Evolutionary conservation across 2,113 vertebrate species (phyloP).

Genomic region (Pungitius pungitius): DNA sequence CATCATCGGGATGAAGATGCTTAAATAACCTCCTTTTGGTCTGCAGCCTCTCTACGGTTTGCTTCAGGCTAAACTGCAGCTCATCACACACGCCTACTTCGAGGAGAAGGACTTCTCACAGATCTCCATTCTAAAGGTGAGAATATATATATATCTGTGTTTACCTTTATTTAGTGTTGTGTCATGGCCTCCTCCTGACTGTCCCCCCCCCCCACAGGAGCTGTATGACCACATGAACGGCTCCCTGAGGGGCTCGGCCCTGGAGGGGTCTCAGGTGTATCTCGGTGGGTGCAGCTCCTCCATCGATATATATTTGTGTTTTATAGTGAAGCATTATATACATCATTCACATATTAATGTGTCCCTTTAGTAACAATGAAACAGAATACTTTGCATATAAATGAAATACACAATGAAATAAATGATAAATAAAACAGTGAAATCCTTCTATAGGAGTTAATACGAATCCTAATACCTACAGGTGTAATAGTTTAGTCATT

Average conservation of each 20-base stretch:
- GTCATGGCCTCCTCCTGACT: not conserved
- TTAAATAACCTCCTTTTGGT: conserved; percentile 20
- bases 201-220: conserved; percentile 79
- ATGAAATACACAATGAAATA: too few relatives aligned
- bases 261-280: conserved; percentile 95
- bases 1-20: too few relatives aligned
- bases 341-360: not conserved
- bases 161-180: not conserved
- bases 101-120: conserved; percentile 99
- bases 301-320: not conserved
- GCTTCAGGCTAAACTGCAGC: conserved; percentile 95
- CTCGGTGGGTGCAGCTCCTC: conserved; percentile 83
- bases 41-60: conserved; percentile 93
- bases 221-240: conserved; percentile 98
- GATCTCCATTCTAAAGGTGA: conserved; percentile 97
- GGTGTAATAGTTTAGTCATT: not conserved
- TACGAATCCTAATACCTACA: not conserved
- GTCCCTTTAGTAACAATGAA: not conserved
- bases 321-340: not conserved
- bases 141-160: accelerated
- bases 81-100: conserved; percentile 98
- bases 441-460: too few relatives aligned
- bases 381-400: not conserved
- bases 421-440: too few relatives aligned
- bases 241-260: conserved; percentile 84